A percentile compares a stretch with the other conserved stretches of the same genome.
These are phyloP conservation scores for Porphyrio hochstetteri DNA, from an alignment of 2,113 vertebrate species.

Conservation along the genomic window DNA sequence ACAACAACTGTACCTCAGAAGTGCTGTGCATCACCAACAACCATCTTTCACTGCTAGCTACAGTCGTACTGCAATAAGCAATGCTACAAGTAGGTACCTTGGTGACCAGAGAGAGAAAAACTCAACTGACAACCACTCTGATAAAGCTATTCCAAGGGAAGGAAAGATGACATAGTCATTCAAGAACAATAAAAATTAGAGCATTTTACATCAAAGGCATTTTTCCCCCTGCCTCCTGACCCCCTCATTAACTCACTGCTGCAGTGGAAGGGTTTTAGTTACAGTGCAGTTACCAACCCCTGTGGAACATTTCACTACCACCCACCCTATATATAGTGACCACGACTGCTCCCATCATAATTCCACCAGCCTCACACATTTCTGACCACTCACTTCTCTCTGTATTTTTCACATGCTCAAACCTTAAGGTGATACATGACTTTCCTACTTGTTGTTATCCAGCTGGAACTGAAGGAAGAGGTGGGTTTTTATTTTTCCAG, in stretches of 20 bases:
- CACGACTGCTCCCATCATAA: not conserved
- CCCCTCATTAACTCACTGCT: not conserved
- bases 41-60: not conserved
- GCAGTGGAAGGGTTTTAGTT: not conserved
- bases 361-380: not conserved
- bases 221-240: not conserved
- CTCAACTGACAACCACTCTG: not conserved
- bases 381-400: not conserved
- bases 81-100: not conserved
- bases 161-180: not conserved
- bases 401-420: not conserved
- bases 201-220: not conserved
- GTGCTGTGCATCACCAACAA: not conserved
- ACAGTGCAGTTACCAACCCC: not conserved
- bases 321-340: not conserved
- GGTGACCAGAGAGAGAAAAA: not conserved
- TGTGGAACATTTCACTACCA: not conserved
- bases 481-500: not conserved
- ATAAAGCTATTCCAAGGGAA: not conserved
- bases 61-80: not conserved
- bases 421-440: not conserved
- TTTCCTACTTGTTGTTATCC: not conserved
- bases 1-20: not conserved
- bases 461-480: not conserved
- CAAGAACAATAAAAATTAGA: not conserved